Evolutionary conservation across 1,140 invertebrate genomes (phyloP).

Genomic region (Probaryconus sp.): DNA sequence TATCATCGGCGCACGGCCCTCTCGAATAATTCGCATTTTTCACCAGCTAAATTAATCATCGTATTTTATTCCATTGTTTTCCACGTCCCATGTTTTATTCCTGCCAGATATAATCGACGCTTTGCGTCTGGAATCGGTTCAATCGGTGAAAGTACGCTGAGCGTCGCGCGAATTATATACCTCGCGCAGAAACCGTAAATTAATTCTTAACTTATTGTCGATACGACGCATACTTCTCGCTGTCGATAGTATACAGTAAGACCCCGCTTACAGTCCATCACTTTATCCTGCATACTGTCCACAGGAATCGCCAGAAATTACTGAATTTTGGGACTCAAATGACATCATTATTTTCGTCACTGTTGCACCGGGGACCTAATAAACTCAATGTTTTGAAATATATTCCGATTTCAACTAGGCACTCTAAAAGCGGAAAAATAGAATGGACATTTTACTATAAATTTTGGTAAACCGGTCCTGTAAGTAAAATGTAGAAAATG

Average conservation of each 20-base stretch:
- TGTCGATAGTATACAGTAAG: no score
- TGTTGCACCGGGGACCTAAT: no score
- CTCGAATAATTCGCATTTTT: constrained; percentile 27
- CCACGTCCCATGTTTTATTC: constrained; percentile 29
- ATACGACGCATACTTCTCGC: neutral
- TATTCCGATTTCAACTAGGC: no score
- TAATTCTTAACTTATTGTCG: constrained; percentile 31
- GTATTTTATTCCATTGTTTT: constrained; percentile 43
- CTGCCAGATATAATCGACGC: constrained; percentile 24
- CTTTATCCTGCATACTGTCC: no score
- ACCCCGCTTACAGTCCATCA: no score
- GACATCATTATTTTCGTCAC: no score
- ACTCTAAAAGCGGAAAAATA: no score
- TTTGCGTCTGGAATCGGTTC: neutral
- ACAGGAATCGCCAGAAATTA: neutral
- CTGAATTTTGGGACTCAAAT: no score
- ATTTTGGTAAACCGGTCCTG: no score
- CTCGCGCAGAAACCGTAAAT: constrained; percentile 39
- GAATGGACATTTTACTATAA: no score
- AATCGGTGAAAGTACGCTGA: constrained; percentile 36
- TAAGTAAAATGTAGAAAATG: no score
- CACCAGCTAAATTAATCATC: constrained; percentile 26
- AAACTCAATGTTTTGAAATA: no score
- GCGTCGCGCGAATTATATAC: constrained; percentile 33
- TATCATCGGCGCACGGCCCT: constrained; percentile 16